Evolutionary conservation across 2,888 invertebrate genomes (phyloP), one percentile per base, ranked within the genome.

Genomic region (Tenthredo mesomela): DNA sequence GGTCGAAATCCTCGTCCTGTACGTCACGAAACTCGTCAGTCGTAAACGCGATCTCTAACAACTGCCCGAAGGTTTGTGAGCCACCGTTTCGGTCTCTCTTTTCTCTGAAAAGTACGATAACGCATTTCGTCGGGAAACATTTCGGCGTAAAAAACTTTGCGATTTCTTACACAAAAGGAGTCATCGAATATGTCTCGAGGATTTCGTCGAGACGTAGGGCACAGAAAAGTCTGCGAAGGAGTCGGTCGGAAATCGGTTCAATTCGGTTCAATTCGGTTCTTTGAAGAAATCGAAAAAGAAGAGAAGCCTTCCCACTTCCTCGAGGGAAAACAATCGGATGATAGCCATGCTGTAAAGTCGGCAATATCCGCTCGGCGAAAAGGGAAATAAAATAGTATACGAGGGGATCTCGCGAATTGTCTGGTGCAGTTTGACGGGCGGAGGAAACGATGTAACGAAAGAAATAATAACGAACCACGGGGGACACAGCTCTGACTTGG

Each of bases 41-140:
- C 77, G 77, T 77, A 33, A 77, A 77, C 54, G 77, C 29, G 58
- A 80, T 40, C 80, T 80, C 37, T 33, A 80, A 61, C 80, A 33
- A 61, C 58, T 21, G 21, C 21, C 80, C 21, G 0, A 80, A 50
- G 33, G 77, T 1, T 43, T 15, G 25, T 47, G 12, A 15, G 1
- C 37, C 21, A 9, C 40, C 10, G 12, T 47, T 47, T 0, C 47
- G 47, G 3, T 15, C 15, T 12, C 15, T 15, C 3, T 47, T 4
- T 47, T 43, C 40, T 1, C 7, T n/a, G 29, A 65, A 25, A 25
- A 65, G 15, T 15, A 65, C 21, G 65, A 65, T n/a, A 25, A 10
- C 33, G 7, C 37, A 7, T 37, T 33, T 33, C 18, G 33, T 33
- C 25, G 61, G n/a, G 6, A 12, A 25, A 25, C 4, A 3, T 67